These are phyloP conservation scores for Propithecus deckenii DNA, from an alignment of 2,797 vertebrate genomes.

Conservation along the genomic window DNA sequence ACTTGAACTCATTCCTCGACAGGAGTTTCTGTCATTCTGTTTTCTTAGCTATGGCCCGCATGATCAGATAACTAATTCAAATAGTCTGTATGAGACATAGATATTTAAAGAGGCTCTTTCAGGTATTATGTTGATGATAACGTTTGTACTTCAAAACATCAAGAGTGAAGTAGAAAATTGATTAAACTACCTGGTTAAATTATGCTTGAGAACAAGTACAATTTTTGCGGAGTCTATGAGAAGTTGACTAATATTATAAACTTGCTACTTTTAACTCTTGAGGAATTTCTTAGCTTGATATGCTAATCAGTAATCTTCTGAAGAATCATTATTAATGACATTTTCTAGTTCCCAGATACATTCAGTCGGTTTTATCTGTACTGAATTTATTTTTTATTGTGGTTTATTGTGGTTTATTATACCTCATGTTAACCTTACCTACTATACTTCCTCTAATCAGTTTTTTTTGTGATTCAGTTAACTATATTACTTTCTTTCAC, in stretches of 20 bases:
- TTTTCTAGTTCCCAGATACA: not conserved
- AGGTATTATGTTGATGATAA: not conserved
- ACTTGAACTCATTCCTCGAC: not conserved
- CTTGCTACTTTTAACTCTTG: not conserved
- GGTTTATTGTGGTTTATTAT: not conserved
- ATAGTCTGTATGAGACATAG: not conserved
- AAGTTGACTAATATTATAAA: not conserved
- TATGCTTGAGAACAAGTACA: slow-evolving; percentile 16
- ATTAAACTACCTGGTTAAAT: slow-evolving; percentile 8
- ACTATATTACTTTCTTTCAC: not conserved
- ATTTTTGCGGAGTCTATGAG: not conserved
- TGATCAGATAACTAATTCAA: not conserved
- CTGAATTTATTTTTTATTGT: not conserved
- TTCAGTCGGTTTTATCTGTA: not conserved
- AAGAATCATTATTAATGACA: not conserved
- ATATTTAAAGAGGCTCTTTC: not conserved
- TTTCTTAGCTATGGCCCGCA: not conserved
- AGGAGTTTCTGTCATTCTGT: not conserved
- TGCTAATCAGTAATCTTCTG: not conserved
- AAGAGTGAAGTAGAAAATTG: slow-evolving; percentile 4
- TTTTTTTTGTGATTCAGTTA: not conserved
- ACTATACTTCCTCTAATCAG: not conserved
- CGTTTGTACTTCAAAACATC: not conserved
- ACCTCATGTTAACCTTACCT: not conserved
- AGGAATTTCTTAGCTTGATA: not conserved